These are phyloP conservation scores for Ailurus styani DNA, from an alignment of 2,113 vertebrate genomes.

Conservation along the genomic window DNA sequence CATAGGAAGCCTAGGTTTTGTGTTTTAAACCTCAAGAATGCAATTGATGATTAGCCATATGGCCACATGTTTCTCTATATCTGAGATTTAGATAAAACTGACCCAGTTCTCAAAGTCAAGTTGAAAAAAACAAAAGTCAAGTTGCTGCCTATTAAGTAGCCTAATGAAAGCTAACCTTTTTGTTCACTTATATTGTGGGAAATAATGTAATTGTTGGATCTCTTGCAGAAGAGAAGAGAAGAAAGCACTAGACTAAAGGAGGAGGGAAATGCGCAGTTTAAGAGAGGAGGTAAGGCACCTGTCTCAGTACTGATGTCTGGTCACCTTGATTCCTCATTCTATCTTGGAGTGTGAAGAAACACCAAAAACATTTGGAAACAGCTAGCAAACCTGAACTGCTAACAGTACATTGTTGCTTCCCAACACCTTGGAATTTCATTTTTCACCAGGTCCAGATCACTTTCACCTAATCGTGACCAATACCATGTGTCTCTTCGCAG, in stretches of 20 bases:
- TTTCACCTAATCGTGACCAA: neutral
- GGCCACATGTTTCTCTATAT: neutral
- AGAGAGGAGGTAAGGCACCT: constrained; percentile 86
- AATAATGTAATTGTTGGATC: constrained; percentile 55
- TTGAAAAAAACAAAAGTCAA: neutral
- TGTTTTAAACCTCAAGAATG: neutral
- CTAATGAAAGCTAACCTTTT: constrained; percentile 57
- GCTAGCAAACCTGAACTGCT: neutral
- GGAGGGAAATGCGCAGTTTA: constrained; percentile 92
- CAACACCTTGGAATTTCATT: neutral
- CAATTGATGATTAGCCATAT: neutral
- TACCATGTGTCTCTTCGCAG: neutral
- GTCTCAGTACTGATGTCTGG: neutral
- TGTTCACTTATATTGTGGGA: constrained; percentile 59
- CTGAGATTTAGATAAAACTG: neutral
- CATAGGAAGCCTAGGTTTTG: neutral
- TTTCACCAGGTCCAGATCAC: neutral
- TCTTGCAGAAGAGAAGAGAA: constrained; percentile 89
- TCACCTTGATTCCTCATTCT: neutral
- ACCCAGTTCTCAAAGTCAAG: neutral
- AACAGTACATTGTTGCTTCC: neutral
- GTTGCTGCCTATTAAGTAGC: neutral
- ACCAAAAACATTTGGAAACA: neutral
- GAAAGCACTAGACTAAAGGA: constrained; percentile 90
- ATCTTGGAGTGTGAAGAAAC: neutral